phyloP scores from a whole-genome alignment of 2,113 vertebrate species.

The Daubentonia madagascariensis region DNA sequence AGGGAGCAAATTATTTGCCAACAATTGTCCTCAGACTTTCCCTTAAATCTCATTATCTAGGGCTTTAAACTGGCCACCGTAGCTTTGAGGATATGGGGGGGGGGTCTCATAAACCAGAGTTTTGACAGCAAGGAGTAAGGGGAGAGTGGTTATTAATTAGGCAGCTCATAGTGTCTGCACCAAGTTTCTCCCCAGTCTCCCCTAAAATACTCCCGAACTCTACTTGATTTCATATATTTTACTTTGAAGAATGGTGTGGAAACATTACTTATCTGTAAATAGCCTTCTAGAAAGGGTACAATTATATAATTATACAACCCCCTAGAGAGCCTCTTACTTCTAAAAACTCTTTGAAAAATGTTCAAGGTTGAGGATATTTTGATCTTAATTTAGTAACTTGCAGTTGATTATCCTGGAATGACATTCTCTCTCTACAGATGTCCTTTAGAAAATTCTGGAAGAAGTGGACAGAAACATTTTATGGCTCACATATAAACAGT shows the following conservation, averaged over 20 bases:
- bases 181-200: not conserved
- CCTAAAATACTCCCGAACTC: not conserved
- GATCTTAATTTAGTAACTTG: constrained; percentile 68
- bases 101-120: not conserved
- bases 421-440: constrained; percentile 37
- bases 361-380: constrained; percentile 64
- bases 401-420: constrained; percentile 55
- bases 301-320: constrained; percentile 62
- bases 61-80: not conserved
- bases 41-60: not conserved
- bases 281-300: constrained; percentile 41
- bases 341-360: constrained; percentile 64
- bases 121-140: not conserved
- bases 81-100: not conserved
- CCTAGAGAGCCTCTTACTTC: constrained; percentile 44
- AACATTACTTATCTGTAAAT: constrained; percentile 54
- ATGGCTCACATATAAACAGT: not conserved
- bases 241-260: constrained; percentile 10
- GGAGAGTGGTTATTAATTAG: not conserved
- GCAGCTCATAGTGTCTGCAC: not conserved
- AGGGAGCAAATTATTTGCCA: not conserved
- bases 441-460: constrained; percentile 50
- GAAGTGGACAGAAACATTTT: constrained; percentile 2
- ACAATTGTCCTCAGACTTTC: not conserved
- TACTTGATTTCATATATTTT: constrained; percentile 30